These are phyloP conservation scores for Tokudaia muenninki DNA, from an alignment of 2,797 vertebrate genomes.

Conservation along the genomic window DNA sequence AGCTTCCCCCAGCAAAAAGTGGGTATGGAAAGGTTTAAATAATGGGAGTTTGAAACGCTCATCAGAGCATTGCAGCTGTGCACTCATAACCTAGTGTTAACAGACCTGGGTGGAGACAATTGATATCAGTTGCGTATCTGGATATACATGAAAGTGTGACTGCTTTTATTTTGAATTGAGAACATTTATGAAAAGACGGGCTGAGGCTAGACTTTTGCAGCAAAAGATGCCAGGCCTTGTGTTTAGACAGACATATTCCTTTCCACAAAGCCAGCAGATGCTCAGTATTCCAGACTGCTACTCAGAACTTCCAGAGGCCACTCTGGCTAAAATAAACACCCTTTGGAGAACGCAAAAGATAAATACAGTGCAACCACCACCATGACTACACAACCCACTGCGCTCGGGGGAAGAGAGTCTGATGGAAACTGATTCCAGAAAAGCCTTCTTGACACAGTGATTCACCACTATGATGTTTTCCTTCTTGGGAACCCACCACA, in stretches of 20 bases:
- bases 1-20: background rate
- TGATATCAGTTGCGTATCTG: background rate
- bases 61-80: background rate
- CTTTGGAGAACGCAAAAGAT: slow-evolving; percentile 43
- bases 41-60: background rate
- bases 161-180: slow-evolving; percentile 12
- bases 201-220: background rate
- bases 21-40: slow-evolving; percentile 14
- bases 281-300: background rate
- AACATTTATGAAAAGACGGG: background rate
- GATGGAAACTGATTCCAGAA: slow-evolving; percentile 33
- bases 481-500: background rate
- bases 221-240: background rate
- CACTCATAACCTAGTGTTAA: background rate
- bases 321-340: background rate
- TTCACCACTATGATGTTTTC: background rate
- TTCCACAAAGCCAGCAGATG: slow-evolving; percentile 8
- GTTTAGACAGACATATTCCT: slow-evolving; percentile 44
- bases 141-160: background rate
- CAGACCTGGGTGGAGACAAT: background rate
- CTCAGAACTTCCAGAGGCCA: slow-evolving; percentile 56
- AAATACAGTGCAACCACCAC: background rate
- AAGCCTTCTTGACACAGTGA: background rate
- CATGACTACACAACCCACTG: background rate
- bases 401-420: background rate